Evolutionary conservation across 2,888 invertebrate genomes (phyloP), one percentile per base, ranked within the genome.

Genomic region (Phyllotreta cruciferae): DNA sequence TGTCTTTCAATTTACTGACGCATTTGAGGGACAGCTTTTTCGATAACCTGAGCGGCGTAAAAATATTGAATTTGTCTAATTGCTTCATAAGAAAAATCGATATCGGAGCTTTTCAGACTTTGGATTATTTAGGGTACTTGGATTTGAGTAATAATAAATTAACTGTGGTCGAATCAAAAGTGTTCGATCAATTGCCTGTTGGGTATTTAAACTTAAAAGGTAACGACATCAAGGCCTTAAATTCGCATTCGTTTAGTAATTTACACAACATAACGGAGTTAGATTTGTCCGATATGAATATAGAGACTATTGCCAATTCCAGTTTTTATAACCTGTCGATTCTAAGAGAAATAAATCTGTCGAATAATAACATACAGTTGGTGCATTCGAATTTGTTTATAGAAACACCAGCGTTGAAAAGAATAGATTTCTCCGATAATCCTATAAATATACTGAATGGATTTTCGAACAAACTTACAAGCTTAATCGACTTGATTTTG

Each of bases 51-150:
- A 34, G n/a, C 2, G 1, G n/a, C 14, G 5, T 50, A 24, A 14
- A 6, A 10, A 41, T 38, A 24, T 35, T 62, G 14, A 24, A 49
- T 49, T 56, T 62, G 36, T 50, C 55, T 11, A n/a, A 62, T 14
- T 62, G 62, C 34, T 34, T 37, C 6, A 42, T 62, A 39, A 14
- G 44, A n/a, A 62, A 41, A 36, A 62, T 62, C 13, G 62, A 62
- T 35, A 24, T 35, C 8, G 10, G 36, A 8, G 37, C 5, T 24
- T 61, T 61, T 38, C 14, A 11, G 4, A 37, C n/a, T 10, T 14
- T 52, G 35, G n/a, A 6, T 6, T 11, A 8, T 34, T 42, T 61
- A 38, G 38, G 7, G 13, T 11, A 13, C 13, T 47, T 55, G 39
- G 49, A 61, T 55, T 11, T 61, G 3, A 41, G 38, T 35, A 7